Percentiles rank a stretch among this genome's conserved stretches.
These are phyloP conservation scores for Napeogenes sylphis DNA, from an alignment of 2,888 invertebrate species.

Conservation along the genomic window DNA sequence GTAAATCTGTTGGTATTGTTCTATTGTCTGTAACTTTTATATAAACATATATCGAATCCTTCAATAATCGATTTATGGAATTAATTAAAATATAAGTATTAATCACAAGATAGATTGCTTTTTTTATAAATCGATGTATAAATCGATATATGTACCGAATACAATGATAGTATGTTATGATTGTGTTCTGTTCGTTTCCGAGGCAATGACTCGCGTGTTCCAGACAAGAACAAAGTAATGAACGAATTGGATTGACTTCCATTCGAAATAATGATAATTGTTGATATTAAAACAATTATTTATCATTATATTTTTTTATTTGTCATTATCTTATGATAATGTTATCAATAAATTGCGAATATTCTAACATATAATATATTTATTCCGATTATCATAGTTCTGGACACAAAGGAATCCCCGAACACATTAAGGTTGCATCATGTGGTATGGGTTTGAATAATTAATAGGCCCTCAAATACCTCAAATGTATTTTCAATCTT, in stretches of 20 bases:
- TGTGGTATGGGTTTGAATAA: constrained; percentile 52
- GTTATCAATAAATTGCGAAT: not conserved
- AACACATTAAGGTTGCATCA: constrained; percentile 51
- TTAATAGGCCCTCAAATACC: constrained; percentile 43
- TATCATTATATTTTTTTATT: too few species aligned
- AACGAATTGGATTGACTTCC: constrained; percentile 11
- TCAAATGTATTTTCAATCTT: constrained; percentile 45
- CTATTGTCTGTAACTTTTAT: not conserved
- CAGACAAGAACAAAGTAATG: constrained; percentile 8
- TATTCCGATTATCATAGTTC: constrained; percentile 37
- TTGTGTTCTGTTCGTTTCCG: not conserved
- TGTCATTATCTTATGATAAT: too few species aligned
- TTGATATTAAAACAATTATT: too few species aligned
- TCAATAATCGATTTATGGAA: not conserved
- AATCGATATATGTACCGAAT: not conserved
- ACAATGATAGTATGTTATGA: not conserved
- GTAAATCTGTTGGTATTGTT: not conserved
- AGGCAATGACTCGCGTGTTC: constrained; percentile 13
- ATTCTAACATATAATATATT: not conserved
- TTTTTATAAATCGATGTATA: not conserved
- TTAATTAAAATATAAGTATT: not conserved
- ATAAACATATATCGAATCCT: not conserved
- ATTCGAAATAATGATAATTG: not conserved
- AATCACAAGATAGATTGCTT: constrained; percentile 3
- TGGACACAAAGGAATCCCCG: constrained; percentile 63